phyloP scores from a whole-genome alignment of 2,797 vertebrate genomes.

The Vespertilio murinus region DNA sequence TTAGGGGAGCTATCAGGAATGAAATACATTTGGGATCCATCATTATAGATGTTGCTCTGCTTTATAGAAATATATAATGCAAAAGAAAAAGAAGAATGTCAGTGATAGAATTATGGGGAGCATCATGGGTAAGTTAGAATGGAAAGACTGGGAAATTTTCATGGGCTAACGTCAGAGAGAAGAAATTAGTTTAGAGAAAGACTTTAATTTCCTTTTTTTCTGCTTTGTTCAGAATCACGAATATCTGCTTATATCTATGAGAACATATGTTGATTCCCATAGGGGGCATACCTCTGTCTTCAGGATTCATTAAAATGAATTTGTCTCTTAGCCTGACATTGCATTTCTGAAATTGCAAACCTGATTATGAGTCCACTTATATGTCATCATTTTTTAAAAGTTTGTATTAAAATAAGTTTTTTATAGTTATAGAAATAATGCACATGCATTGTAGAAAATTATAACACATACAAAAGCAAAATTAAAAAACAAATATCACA shows the following conservation, averaged over 20 bases:
- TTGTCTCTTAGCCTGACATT: not conserved
- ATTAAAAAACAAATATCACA: not conserved
- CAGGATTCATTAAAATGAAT: not conserved
- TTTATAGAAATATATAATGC: not conserved
- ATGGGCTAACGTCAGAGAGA: not conserved
- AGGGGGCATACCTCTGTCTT: not conserved
- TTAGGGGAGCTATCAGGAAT: not conserved
- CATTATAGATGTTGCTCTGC: not conserved
- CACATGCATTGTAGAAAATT: not conserved
- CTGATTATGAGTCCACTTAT: not conserved
- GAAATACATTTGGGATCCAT: not conserved
- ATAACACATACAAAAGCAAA: not conserved
- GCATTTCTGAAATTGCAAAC: slow-evolving; percentile 19
- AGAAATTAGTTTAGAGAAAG: slow-evolving; percentile 10
- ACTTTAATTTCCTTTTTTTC: slow-evolving; percentile 14
- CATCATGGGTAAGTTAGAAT: not conserved
- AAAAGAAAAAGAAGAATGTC: not conserved
- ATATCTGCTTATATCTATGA: not conserved
- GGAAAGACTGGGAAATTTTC: slow-evolving; percentile 3
- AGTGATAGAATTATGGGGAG: not conserved
- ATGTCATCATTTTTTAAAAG: not conserved
- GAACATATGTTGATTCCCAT: not conserved
- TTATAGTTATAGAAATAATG: not conserved
- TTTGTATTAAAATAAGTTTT: not conserved
- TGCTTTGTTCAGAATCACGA: not conserved